Evolutionary conservation across 1,140 invertebrate genomes (phyloP), one percentile per base, ranked within the genome.

Genomic region (Drosophila ficusphila): DNA sequence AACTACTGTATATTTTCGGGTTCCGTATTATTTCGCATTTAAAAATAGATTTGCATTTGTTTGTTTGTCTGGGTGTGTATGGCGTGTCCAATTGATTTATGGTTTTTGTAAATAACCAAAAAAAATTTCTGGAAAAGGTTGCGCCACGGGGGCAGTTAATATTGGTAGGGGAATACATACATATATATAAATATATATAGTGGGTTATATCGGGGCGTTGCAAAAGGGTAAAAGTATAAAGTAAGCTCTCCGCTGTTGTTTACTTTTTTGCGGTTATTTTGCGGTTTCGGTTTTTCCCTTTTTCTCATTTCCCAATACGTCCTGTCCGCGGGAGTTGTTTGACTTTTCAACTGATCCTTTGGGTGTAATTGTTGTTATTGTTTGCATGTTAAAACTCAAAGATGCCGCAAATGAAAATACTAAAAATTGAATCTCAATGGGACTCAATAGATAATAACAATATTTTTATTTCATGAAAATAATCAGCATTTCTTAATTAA

Each of bases 11-110:
- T 25, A 23, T 9, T 14, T 18, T 21, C 19, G 56, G 54, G 68
- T 75, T 31, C 33, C 72, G 60, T 90, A 89, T 89, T 89, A 89
- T 89, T 89, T 89, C 76, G 86, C 77, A 89, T 89, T 89, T 89
- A 89, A 89, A 89, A 89, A 89, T 89, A 89, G 85, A 89, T 89
- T 89, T 89, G 85, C 85, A 88, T 88, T 85, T 68, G 81, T 64
- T 25, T 71, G 46, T 49, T 25, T 58, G 38, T 65, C 56, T 62
- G 60, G 69, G 51, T 73, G 60, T 78, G 58, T 76, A 51, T 74
- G 73, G 73, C 86, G 86, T 89, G 86, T 86, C 86, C 86, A 89
- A 89, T 89, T 89, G 86, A 89, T 89, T 89, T 89, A 89, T 89
- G 86, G 86, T 85, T 89, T 89, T 89, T 81, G 71, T 89, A 89